Conservation (phyloP, 2,113 vertebrate species). For the Microtus pennsylvanicus region DNA sequence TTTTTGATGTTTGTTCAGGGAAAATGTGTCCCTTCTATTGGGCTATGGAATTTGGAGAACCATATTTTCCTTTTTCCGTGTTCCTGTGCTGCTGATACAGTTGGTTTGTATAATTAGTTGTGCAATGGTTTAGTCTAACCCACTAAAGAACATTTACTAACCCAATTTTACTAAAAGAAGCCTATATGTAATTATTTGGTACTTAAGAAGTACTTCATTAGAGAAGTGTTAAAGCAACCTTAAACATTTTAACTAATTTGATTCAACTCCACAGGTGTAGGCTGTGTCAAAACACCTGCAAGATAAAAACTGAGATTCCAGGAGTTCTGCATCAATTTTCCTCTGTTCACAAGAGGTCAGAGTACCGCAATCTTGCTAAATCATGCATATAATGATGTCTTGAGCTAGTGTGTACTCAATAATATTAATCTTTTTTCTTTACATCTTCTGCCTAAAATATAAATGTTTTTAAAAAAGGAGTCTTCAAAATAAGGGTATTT, state of each 20-base stretch:
- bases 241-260: neutral
- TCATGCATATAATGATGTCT: neutral
- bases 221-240: neutral
- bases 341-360: neutral
- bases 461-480: neutral
- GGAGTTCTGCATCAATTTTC: neutral
- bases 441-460: neutral
- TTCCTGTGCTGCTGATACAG: neutral
- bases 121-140: conserved; percentile 16
- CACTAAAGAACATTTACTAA: neutral
- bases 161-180: conserved; percentile 2
- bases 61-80: neutral
- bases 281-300: neutral
- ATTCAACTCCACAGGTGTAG: neutral
- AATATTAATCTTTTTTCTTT: neutral
- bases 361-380: neutral
- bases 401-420: neutral
- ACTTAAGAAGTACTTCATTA: conserved; percentile 2
- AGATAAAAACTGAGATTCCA: neutral
- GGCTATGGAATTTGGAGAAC: neutral
- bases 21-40: neutral
- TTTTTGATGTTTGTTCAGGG: neutral
- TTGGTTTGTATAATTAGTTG: neutral
- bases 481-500: neutral
- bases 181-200: neutral